phyloP scores from a whole-genome alignment of 2,888 invertebrate species.

The Carcina quercana region DNA sequence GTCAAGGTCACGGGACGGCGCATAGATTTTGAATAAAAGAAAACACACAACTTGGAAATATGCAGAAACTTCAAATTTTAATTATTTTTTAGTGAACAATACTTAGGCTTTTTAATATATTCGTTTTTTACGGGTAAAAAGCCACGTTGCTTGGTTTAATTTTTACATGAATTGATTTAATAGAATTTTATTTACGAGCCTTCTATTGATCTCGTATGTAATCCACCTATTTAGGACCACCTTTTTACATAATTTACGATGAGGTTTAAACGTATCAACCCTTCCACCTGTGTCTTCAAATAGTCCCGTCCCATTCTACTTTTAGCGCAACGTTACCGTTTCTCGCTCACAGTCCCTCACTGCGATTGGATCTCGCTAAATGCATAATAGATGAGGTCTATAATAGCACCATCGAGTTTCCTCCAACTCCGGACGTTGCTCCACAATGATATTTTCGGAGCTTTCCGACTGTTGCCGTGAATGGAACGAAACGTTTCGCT shows the following conservation, averaged over 20 bases:
- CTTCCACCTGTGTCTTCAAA: conserved; percentile 11
- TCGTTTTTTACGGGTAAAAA: too few relatives aligned
- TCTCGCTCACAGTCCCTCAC: conserved; percentile 47
- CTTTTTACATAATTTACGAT: conserved; percentile 9
- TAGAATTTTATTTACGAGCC: too few relatives aligned
- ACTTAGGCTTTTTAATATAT: too few relatives aligned
- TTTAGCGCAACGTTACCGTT: conserved; percentile 49
- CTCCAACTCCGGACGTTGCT: conserved; percentile 36
- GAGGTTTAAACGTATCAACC: conserved; percentile 15
- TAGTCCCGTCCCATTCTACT: conserved; percentile 28
- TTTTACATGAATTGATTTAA: too few relatives aligned
- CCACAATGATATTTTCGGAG: conserved; percentile 52
- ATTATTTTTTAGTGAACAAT: too few relatives aligned
- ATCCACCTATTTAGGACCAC: too few relatives aligned
- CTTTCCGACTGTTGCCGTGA: conserved; percentile 36
- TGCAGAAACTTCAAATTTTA: too few relatives aligned
- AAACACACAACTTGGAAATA: too few relatives aligned
- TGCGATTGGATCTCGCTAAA: conserved; percentile 49
- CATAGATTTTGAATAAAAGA: too few relatives aligned
- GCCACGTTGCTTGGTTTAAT: too few relatives aligned
- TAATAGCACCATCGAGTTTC: conserved; percentile 54
- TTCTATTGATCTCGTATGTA: too few relatives aligned
- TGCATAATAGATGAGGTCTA: conserved; percentile 65
- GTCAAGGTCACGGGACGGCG: too few relatives aligned
- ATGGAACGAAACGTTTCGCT: conserved; percentile 16